Conservation (phyloP, 2,797 vertebrate genomes). For the Halcyon leucocephala region DNA sequence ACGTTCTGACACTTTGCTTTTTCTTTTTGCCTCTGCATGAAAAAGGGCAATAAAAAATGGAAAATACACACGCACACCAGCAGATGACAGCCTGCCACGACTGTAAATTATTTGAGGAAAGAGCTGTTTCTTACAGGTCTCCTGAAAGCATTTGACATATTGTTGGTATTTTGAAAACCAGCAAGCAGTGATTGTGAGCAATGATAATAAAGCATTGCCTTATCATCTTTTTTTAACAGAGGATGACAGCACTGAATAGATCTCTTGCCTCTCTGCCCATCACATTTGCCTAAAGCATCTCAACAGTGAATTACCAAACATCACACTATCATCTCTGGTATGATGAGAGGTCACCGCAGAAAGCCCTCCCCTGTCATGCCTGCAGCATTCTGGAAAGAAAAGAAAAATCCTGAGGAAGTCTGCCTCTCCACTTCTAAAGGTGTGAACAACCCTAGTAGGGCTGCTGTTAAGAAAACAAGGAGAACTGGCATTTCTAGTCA, state of each 20-base stretch:
- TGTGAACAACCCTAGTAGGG: background rate
- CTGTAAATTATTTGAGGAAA: background rate
- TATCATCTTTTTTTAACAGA: background rate
- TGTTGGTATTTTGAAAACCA: background rate
- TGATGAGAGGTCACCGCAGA: background rate
- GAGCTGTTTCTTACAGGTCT: background rate
- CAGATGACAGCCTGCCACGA: slow-evolving; percentile 12
- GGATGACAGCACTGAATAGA: background rate
- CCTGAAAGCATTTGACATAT: background rate
- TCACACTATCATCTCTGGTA: background rate
- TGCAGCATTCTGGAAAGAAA: background rate
- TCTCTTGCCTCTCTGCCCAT: background rate
- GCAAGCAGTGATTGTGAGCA: background rate
- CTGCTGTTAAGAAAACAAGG: background rate
- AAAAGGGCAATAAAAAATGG: background rate
- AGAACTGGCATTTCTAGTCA: background rate
- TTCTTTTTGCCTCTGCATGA: background rate
- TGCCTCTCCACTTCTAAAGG: background rate
- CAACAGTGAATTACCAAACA: background rate
- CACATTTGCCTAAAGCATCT: background rate
- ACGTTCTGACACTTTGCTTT: background rate
- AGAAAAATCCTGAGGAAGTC: background rate
- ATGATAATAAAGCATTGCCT: background rate
- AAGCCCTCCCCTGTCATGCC: background rate
- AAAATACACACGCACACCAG: background rate